A percentile compares a stretch with the other conserved stretches of the same genome.
These are phyloP conservation scores for Florisuga fusca DNA, from an alignment of 2,797 vertebrate genomes.

Conservation along the genomic window DNA sequence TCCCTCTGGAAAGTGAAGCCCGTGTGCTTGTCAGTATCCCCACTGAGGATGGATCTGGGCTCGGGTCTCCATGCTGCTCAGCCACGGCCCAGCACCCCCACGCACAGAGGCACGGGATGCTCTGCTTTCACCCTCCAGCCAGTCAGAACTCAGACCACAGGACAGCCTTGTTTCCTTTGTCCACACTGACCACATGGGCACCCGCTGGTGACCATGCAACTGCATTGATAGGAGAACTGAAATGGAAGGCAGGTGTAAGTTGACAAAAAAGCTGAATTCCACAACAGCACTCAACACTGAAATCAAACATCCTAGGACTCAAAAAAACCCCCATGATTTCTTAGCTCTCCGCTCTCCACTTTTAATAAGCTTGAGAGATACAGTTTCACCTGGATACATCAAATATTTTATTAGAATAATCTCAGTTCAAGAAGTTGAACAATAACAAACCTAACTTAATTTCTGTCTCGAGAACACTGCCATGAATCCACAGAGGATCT, in stretches of 20 bases:
- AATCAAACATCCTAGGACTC: background rate
- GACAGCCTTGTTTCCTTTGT: slow-evolving; percentile 92
- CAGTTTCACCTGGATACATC: background rate
- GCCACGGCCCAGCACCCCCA: background rate
- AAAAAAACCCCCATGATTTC: background rate
- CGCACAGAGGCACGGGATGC: background rate
- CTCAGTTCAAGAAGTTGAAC: background rate
- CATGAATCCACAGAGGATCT: background rate
- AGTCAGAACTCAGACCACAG: slow-evolving; percentile 94
- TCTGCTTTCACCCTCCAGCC: background rate
- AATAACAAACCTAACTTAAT: background rate
- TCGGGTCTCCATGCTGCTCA: background rate
- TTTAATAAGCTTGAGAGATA: background rate
- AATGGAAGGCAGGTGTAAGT: slow-evolving; percentile 37
- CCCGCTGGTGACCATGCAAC: slow-evolving; percentile 94
- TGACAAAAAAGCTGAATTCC: background rate
- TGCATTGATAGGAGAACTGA: slow-evolving; percentile 91
- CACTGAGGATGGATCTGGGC: background rate
- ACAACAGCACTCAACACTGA: background rate
- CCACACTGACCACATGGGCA: slow-evolving; percentile 90
- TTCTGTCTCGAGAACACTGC: background rate
- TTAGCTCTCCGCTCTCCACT: background rate
- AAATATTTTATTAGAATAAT: background rate
- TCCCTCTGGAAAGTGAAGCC: slow-evolving; percentile 38
- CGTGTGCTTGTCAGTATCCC: background rate